These are phyloP conservation scores for Dromococcyx pavoninus DNA, from an alignment of 2,797 vertebrate species.

Conservation along the genomic window DNA sequence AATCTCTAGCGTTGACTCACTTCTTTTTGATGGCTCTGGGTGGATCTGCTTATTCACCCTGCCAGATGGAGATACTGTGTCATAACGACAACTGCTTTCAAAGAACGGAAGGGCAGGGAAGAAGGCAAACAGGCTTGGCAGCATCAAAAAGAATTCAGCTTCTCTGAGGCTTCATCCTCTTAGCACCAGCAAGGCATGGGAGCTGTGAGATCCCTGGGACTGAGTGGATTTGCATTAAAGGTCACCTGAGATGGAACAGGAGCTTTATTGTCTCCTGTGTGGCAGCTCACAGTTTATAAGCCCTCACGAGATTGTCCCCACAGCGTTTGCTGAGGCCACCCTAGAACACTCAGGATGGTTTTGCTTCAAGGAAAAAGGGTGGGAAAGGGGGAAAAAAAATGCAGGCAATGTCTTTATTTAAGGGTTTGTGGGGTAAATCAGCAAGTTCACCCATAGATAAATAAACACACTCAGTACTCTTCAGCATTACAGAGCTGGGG, in stretches of 20 bases:
- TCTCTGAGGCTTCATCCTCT: conserved; percentile 68
- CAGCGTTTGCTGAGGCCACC: background rate
- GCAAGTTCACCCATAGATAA: background rate
- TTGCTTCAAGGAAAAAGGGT: background rate
- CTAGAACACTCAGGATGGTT: background rate
- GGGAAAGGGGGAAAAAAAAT: background rate
- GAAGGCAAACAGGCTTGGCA: conserved; percentile 66
- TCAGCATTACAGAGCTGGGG: background rate
- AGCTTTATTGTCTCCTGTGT: conserved; percentile 10
- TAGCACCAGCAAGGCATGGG: background rate
- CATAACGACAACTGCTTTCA: conserved; percentile 67
- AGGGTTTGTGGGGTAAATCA: conserved; percentile 13
- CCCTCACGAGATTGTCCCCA: background rate
- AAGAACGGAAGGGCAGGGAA: conserved; percentile 70
- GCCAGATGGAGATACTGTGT: conserved; percentile 73
- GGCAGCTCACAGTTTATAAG: background rate
- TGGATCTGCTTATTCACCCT: conserved; percentile 71
- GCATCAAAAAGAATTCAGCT: conserved; percentile 42
- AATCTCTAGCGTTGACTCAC: conserved; percentile 54
- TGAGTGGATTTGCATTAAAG: conserved; percentile 46
- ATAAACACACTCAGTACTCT: background rate
- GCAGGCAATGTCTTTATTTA: background rate
- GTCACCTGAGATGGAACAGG: conserved; percentile 58
- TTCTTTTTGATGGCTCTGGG: conserved; percentile 50
- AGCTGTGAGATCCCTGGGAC: background rate